These are phyloP conservation scores for Spizaetus ornatus DNA, from an alignment of 2,113 vertebrate genomes.

Conservation along the genomic window DNA sequence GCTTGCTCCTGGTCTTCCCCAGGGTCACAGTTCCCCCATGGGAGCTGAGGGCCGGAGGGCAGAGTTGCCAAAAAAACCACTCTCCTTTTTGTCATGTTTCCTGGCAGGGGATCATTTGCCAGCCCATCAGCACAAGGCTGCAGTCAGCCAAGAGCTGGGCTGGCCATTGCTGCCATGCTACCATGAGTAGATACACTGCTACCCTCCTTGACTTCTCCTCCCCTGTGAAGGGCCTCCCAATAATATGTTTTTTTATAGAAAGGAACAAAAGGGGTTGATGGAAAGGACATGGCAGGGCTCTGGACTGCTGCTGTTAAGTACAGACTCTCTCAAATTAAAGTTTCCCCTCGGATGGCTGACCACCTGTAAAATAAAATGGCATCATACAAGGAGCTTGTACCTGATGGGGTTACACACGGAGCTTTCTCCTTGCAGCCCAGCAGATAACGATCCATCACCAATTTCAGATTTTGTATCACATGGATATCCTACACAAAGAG, in stretches of 20 bases:
- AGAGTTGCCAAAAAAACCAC: not conserved
- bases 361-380: not conserved
- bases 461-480: not conserved
- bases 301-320: not conserved
- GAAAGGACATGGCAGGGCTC: not conserved
- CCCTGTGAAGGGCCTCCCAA: not conserved
- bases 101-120: not conserved
- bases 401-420: not conserved
- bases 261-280: not conserved
- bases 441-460: slow-evolving; percentile 8
- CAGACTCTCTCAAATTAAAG: not conserved
- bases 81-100: not conserved
- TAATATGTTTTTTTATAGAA: not conserved
- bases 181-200: rapidly evolving
- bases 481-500: not conserved
- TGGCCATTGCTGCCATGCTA: not conserved
- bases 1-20: not conserved
- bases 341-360: not conserved
- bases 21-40: not conserved
- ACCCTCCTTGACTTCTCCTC: not conserved
- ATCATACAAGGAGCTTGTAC: not conserved
- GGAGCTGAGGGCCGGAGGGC: not conserved
- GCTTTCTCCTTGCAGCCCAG: not conserved
- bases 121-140: not conserved
- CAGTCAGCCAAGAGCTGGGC: not conserved